These are phyloP conservation scores for Carapus acus DNA, from an alignment of 2,797 vertebrate species.

Conservation along the genomic window DNA sequence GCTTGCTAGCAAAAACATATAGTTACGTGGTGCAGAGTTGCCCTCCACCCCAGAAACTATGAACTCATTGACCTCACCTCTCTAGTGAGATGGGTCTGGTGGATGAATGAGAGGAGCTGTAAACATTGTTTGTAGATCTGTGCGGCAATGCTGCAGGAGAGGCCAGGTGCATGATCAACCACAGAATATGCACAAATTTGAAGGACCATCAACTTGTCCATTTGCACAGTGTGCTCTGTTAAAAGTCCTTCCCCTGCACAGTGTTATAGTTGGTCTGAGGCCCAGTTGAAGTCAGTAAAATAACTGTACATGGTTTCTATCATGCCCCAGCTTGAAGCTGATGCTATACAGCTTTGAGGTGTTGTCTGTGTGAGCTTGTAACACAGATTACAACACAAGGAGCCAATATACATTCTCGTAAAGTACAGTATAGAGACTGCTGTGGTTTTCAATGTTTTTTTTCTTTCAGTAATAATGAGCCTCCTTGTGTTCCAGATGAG, in stretches of 20 bases:
- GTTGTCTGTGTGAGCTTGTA: slow-evolving; percentile 17
- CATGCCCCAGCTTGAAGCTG: slow-evolving; percentile 38
- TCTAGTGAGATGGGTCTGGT: background rate
- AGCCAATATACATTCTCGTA: slow-evolving; percentile 10
- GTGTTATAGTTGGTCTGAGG: slow-evolving; percentile 36
- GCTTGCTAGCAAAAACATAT: slow-evolving; percentile 21
- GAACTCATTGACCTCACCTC: slow-evolving; percentile 32
- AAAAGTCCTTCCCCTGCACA: slow-evolving; percentile 15
- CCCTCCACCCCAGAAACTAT: slow-evolving; percentile 9
- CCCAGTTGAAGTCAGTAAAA: slow-evolving; percentile 35
- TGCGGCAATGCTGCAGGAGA: slow-evolving; percentile 1
- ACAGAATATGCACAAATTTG: slow-evolving; percentile 3
- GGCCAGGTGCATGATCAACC: slow-evolving; percentile 6
- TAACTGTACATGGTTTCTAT: slow-evolving; percentile 34
- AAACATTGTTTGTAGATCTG: slow-evolving; percentile 2
- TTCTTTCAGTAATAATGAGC: slow-evolving; percentile 1
- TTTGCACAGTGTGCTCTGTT: slow-evolving; percentile 24
- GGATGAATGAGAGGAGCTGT: slow-evolving; percentile 1
- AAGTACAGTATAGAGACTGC: slow-evolving; percentile 7
- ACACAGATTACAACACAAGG: slow-evolving; percentile 10
- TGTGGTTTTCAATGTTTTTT: slow-evolving; percentile 9
- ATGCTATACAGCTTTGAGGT: slow-evolving; percentile 23
- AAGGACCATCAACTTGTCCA: slow-evolving; percentile 29
- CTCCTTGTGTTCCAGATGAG: slow-evolving; percentile 3
- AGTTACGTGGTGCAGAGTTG: slow-evolving; percentile 7